Percentiles rank a stretch among this genome's conserved stretches.
Conservation (phyloP, 2,797 vertebrate species). For the Decapterus maruadsi region DNA sequence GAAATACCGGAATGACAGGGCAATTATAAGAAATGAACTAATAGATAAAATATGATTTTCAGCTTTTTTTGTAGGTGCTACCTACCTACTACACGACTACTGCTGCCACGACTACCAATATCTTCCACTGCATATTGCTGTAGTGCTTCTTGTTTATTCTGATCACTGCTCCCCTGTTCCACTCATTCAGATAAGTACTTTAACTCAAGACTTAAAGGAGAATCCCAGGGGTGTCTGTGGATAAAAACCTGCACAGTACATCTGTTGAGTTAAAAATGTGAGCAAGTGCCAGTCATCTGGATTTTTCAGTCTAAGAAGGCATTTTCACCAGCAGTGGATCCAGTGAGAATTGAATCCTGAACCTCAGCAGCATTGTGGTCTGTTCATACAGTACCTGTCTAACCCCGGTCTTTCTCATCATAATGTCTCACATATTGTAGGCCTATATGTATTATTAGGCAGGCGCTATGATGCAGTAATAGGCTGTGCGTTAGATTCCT, state of each 20-base stretch:
- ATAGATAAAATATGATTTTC: neutral
- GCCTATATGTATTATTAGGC: too few species aligned
- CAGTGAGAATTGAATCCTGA: neutral
- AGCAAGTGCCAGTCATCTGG: neutral
- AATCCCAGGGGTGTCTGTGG: neutral
- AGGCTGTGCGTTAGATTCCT: too few species aligned
- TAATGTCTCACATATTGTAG: too few species aligned
- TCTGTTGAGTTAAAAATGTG: conserved; percentile 2
- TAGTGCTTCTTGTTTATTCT: neutral
- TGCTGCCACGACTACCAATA: neutral
- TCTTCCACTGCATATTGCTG: neutral
- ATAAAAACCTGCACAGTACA: neutral
- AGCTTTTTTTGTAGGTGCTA: neutral
- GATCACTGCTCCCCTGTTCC: neutral
- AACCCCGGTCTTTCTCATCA: too few species aligned
- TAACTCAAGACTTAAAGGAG: neutral
- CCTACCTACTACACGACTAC: neutral
- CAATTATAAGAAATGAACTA: neutral
- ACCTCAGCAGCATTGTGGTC: too few species aligned
- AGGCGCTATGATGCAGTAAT: too few species aligned
- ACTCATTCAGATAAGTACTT: neutral
- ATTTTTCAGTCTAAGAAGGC: neutral
- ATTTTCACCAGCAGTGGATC: neutral
- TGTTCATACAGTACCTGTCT: too few species aligned
- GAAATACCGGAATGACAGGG: neutral